phyloP scores from a whole-genome alignment of 2,888 invertebrate genomes.

The Cyrtodaria siliqua region DNA sequence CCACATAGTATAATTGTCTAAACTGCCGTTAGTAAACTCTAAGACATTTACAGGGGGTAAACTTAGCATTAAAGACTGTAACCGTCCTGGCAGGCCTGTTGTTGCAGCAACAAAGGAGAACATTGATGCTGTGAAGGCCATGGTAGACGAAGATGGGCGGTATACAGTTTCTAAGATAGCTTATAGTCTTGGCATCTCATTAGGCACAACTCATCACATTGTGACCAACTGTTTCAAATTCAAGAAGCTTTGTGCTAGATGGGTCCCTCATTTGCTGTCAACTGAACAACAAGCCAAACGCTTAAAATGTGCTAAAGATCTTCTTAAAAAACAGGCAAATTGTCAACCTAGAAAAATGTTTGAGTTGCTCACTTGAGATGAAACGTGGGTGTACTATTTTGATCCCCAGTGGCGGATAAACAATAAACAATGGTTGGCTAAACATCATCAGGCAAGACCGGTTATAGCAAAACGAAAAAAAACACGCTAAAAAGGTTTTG shows the following conservation, averaged over 20 bases:
- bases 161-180: too few species aligned
- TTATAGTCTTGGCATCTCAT: too few species aligned
- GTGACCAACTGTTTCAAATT: not conserved
- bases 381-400: conserved; percentile 19
- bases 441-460: not conserved
- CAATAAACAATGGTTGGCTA: conserved; percentile 2
- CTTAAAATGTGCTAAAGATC: not conserved
- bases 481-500: conserved; percentile 9
- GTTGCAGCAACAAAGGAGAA: too few species aligned
- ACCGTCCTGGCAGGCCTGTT: too few species aligned
- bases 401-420: conserved; percentile 6
- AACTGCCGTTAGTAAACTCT: too few species aligned
- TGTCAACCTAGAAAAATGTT: not conserved
- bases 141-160: too few species aligned
- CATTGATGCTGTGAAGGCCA: too few species aligned
- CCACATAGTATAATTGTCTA: too few species aligned
- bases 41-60: too few species aligned
- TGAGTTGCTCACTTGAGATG: conserved; percentile 9
- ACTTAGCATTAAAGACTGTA: too few species aligned
- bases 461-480: conserved; percentile 10
- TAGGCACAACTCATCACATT: not conserved
- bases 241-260: not conserved
- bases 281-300: not conserved
- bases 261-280: not conserved
- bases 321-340: not conserved